Conservation (phyloP, 2,797 vertebrate genomes). For the Sebastes nivosus region DNA sequence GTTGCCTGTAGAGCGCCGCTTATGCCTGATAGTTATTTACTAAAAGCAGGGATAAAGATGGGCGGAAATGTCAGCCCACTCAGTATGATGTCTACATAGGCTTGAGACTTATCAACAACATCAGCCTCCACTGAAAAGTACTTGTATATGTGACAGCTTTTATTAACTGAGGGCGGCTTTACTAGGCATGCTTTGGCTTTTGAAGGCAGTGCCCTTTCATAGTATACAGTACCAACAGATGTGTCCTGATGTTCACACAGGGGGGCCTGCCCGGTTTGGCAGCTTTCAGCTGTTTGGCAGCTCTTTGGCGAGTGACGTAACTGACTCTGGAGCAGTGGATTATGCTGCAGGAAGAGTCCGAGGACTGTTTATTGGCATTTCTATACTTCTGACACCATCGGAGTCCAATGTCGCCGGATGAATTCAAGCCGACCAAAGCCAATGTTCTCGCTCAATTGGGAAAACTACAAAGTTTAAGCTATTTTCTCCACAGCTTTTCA, state of each 20-base stretch:
- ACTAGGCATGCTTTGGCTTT: constrained; percentile 14
- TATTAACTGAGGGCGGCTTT: constrained; percentile 39
- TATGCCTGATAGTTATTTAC: constrained; percentile 23
- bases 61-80: constrained; percentile 37
- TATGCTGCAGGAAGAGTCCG: constrained; percentile 41
- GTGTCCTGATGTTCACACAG: constrained; percentile 57
- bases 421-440: background rate
- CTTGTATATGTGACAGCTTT: constrained; percentile 22
- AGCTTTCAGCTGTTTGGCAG: constrained; percentile 58
- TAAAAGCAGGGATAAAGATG: constrained; percentile 20
- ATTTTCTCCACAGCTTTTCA: background rate
- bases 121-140: constrained; percentile 13
- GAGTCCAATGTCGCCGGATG: background rate
- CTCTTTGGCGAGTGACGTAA: constrained; percentile 54
- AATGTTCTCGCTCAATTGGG: background rate
- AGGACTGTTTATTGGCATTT: constrained; percentile 9
- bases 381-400: background rate
- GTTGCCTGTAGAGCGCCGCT: constrained; percentile 7
- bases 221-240: constrained; percentile 55
- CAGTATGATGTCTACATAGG: constrained; percentile 30
- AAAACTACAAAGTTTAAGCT: background rate
- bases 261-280: constrained; percentile 53
- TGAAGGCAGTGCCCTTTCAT: constrained; percentile 41
- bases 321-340: constrained; percentile 44
- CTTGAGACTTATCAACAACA: constrained; percentile 22